Percentiles rank a stretch among this genome's conserved stretches.
Conservation (phyloP, 2,888 invertebrate species). For the Pogonocherus hispidulus region DNA sequence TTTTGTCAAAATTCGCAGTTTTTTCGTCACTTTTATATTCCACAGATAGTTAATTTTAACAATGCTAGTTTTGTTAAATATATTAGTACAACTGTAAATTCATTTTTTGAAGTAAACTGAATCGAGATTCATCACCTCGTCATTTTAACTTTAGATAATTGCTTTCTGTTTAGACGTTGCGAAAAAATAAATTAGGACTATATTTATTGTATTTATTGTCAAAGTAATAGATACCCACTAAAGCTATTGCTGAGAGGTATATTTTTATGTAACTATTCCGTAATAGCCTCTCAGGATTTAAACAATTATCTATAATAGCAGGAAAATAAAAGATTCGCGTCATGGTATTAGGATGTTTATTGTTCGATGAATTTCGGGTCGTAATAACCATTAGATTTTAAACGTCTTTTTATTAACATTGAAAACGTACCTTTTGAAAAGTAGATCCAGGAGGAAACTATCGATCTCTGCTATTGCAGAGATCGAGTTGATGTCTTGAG, state of each 20-base stretch:
- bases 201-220: not conserved
- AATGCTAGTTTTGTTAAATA: conserved; percentile 12
- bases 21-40: not conserved
- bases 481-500: too few species aligned
- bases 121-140: not conserved
- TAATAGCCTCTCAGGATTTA: not conserved
- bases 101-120: not conserved
- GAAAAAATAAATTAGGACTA: not conserved
- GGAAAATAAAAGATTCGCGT: not conserved
- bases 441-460: too few species aligned
- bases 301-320: not conserved
- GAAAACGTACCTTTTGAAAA: too few species aligned
- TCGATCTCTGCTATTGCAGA: too few species aligned
- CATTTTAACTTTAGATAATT: not conserved
- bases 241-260: not conserved
- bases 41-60: conserved; percentile 15
- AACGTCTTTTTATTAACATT: too few species aligned
- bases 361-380: not conserved
- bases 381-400: too few species aligned
- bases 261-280: not conserved
- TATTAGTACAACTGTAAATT: not conserved
- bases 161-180: not conserved
- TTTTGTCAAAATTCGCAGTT: not conserved
- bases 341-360: too few species aligned
- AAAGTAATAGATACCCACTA: not conserved